phyloP scores from a whole-genome alignment of 2,113 vertebrate species.

The Pantherophis guttatus region DNA sequence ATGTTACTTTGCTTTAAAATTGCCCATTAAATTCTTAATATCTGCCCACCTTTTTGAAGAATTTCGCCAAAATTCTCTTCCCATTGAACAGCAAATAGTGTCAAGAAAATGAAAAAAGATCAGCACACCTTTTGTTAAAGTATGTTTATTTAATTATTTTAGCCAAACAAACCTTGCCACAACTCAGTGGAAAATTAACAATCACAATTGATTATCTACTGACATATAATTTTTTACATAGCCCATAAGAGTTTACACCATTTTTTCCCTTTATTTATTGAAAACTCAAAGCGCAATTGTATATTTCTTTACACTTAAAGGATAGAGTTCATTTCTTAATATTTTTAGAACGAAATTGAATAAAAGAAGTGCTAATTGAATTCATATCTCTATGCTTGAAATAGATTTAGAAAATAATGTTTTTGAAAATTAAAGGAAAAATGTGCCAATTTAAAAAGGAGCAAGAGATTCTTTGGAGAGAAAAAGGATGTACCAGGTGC shows the following conservation, averaged over 20 bases:
- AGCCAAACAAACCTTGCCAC: neutral
- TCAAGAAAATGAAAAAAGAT: neutral
- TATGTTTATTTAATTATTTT: neutral
- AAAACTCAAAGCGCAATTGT: neutral
- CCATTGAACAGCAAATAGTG: neutral
- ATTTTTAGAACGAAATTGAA: conserved; percentile 18
- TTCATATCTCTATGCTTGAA: conserved; percentile 5
- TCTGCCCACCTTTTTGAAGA: neutral
- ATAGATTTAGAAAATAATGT: conserved; percentile 21
- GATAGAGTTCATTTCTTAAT: neutral
- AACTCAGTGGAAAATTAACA: neutral
- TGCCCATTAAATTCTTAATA: neutral
- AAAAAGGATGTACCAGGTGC: conserved; percentile 67
- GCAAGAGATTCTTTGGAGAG: conserved; percentile 46
- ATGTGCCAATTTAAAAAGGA: conserved; percentile 47
- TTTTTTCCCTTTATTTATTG: neutral
- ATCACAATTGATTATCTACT: neutral
- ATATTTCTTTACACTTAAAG: neutral
- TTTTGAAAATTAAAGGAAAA: conserved; percentile 23
- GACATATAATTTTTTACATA: neutral
- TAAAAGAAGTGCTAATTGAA: conserved; percentile 5
- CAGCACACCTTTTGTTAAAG: neutral
- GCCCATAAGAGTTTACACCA: neutral
- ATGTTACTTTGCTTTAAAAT: neutral
- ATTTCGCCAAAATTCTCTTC: neutral